phyloP scores from a whole-genome alignment of 1,140 invertebrate genomes.

The Sycophila sp. region DNA sequence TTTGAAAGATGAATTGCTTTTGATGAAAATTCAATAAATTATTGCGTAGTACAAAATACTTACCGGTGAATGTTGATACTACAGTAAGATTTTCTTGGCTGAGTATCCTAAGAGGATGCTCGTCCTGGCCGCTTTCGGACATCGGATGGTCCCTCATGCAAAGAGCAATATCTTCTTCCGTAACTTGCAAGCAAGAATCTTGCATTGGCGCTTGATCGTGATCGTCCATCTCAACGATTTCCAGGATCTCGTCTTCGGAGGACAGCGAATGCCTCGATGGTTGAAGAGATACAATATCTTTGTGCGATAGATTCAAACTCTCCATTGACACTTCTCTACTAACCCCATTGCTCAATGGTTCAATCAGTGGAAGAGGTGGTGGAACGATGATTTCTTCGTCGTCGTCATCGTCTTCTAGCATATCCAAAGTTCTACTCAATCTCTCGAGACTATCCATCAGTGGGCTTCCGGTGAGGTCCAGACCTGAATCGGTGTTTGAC shows the following conservation, averaged over 20 bases:
- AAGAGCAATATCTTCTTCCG: conserved; percentile 89
- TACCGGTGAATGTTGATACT: conserved; percentile 84
- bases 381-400: conserved; percentile 80
- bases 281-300: conserved; percentile 49
- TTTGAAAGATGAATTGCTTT: too few relatives aligned
- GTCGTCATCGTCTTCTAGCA: conserved; percentile 70
- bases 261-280: conserved; percentile 60
- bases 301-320: conserved; percentile 73
- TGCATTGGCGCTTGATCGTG: conserved; percentile 83
- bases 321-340: conserved; percentile 83
- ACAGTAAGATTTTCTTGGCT: conserved; percentile 91
- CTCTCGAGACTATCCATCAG: conserved; percentile 52
- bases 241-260: conserved; percentile 77
- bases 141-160: conserved; percentile 85
- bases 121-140: conserved; percentile 76
- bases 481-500: conserved; percentile 52
- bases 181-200: conserved; percentile 86
- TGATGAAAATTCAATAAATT: too few relatives aligned
- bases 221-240: conserved; percentile 86
- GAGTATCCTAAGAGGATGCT: conserved; percentile 86
- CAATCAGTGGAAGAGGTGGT: conserved; percentile 78
- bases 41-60: too few relatives aligned
- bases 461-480: conserved; percentile 53
- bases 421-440: conserved; percentile 49
- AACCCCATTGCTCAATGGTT: conserved; percentile 72